phyloP scores from a whole-genome alignment of 2,797 vertebrate genomes.

The Sebastes minor region DNA sequence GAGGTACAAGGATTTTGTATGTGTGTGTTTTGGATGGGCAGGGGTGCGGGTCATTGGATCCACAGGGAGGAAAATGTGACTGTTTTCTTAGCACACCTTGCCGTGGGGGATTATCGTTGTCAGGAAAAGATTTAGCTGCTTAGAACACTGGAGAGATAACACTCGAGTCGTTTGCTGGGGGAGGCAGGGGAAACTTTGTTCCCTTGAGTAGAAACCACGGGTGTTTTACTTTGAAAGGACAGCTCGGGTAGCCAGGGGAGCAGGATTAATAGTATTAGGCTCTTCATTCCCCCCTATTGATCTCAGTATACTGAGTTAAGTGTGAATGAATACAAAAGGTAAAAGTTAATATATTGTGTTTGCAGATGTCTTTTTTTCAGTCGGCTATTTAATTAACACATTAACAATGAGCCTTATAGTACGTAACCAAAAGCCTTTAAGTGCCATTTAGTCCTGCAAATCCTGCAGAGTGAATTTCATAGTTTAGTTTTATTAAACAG shows the following conservation, averaged over 20 bases:
- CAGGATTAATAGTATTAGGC: slow-evolving; percentile 23
- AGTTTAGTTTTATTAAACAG: slow-evolving; percentile 5
- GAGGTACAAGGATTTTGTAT: background rate
- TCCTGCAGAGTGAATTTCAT: slow-evolving; percentile 1
- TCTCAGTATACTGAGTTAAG: background rate
- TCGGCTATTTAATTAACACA: slow-evolving; percentile 7
- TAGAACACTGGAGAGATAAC: slow-evolving; percentile 52
- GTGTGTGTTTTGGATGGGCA: background rate
- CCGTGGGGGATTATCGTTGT: slow-evolving; percentile 56
- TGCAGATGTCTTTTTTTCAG: slow-evolving; percentile 14
- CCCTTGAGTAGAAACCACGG: slow-evolving; percentile 45
- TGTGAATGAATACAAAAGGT: background rate
- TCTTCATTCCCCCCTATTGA: background rate
- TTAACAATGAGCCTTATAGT: background rate
- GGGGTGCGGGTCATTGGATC: slow-evolving; percentile 27
- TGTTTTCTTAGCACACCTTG: slow-evolving; percentile 42
- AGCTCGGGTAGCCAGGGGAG: slow-evolving; percentile 26
- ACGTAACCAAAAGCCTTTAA: slow-evolving; percentile 29
- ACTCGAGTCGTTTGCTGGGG: slow-evolving; percentile 30
- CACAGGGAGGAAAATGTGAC: slow-evolving; percentile 45
- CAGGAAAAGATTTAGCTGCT: slow-evolving; percentile 60
- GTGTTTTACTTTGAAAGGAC: slow-evolving; percentile 52
- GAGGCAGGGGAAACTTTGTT: slow-evolving; percentile 42
- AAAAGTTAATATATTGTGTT: background rate
- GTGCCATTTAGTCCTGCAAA: background rate